phyloP scores from a whole-genome alignment of 2,888 invertebrate genomes.

The Drosophila fulvimacula region DNA sequence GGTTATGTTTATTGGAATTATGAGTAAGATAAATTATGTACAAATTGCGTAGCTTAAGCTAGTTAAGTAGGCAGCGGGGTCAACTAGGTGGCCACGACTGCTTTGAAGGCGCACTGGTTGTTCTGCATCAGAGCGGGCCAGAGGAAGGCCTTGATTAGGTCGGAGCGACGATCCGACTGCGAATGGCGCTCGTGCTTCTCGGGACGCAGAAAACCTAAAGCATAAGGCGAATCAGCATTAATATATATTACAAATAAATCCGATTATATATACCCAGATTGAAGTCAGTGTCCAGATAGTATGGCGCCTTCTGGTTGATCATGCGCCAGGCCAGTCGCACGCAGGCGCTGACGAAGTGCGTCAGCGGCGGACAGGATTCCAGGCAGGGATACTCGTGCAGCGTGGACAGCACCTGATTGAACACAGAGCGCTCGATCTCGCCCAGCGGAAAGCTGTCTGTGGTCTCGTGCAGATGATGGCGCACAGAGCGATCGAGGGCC shows the following conservation, averaged over 20 bases:
- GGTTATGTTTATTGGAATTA: conserved; percentile 60
- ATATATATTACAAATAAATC: not conserved
- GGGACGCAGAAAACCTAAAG: conserved; percentile 88
- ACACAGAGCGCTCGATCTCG: conserved; percentile 89
- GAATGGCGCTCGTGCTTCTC: conserved; percentile 93
- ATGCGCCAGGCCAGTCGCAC: conserved; percentile 95
- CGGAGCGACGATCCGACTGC: conserved; percentile 90
- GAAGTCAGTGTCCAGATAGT: conserved; percentile 89
- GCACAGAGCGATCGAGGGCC: conserved; percentile 87
- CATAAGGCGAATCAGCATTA: not conserved
- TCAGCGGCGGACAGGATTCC: conserved; percentile 90
- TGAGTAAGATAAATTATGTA: conserved; percentile 60
- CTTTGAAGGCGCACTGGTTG: conserved; percentile 92
- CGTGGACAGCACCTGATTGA: conserved; percentile 92
- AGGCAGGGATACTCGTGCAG: conserved; percentile 97
- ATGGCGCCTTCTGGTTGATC: conserved; percentile 89
- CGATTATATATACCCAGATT: conserved; percentile 86
- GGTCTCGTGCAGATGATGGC: conserved; percentile 89
- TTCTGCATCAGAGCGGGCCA: conserved; percentile 94
- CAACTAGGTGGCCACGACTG: conserved; percentile 91
- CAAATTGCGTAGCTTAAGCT: conserved; percentile 53
- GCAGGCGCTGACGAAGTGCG: conserved; percentile 92
- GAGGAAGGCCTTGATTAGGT: conserved; percentile 91
- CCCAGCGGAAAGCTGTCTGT: conserved; percentile 89
- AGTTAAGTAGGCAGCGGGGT: not conserved